phyloP scores from a whole-genome alignment of 2,888 invertebrate genomes.

The Drosophila meridionalis region DNA sequence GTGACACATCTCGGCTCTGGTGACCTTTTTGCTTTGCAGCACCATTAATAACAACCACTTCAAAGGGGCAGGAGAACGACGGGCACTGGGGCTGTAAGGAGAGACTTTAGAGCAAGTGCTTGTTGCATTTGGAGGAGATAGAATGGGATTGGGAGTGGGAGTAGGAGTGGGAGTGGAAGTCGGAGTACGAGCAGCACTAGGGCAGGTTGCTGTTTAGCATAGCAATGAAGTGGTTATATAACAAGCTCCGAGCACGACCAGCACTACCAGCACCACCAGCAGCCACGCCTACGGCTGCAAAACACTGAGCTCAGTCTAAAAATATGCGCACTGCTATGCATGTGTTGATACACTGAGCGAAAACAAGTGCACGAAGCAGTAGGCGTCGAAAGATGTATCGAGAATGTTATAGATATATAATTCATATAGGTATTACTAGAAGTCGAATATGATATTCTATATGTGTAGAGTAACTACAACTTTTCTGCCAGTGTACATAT shows the following conservation, averaged over 20 bases:
- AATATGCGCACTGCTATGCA: conserved; percentile 1
- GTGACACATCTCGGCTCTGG: not conserved
- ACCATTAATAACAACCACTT: conserved; percentile 39
- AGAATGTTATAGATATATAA: not conserved
- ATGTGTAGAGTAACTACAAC: not conserved
- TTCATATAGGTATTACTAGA: no score
- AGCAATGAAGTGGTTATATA: conserved; percentile 40
- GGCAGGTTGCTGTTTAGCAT: conserved; percentile 19
- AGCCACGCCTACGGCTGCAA: conserved; percentile 26
- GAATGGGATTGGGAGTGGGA: not conserved
- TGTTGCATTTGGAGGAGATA: conserved; percentile 55
- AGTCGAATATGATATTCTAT: no score
- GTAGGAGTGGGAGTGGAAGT: not conserved
- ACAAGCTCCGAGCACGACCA: conserved; percentile 23
- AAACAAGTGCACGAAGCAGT: not conserved
- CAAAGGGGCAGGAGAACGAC: not conserved
- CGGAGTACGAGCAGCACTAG: not conserved
- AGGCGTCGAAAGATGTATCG: not conserved
- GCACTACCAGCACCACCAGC: not conserved
- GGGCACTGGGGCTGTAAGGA: not conserved
- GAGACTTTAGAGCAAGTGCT: conserved; percentile 40
- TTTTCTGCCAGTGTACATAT: not conserved
- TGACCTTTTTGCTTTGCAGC: conserved; percentile 39
- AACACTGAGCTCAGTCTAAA: conserved; percentile 8
- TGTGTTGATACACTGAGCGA: conserved; percentile 9